phyloP scores from a whole-genome alignment of 2,113 vertebrate genomes.

The Fregata magnificens region DNA sequence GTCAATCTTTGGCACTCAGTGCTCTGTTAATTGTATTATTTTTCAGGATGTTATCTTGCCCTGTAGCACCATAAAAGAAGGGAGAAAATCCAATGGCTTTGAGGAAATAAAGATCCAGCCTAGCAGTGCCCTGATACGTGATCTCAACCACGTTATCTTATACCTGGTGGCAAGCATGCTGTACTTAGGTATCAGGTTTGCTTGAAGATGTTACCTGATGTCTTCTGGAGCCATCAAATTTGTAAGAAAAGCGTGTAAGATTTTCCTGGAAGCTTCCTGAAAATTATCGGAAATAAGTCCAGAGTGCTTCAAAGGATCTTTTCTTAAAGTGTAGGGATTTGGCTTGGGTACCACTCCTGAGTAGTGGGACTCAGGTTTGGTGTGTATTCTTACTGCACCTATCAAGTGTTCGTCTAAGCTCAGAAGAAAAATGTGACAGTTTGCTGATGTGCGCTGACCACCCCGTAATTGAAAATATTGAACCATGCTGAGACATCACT shows the following conservation, averaged over 20 bases:
- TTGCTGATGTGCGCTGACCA: neutral
- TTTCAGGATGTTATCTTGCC: neutral
- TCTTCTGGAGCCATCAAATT: neutral
- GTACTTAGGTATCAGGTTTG: neutral
- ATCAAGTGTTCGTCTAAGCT: neutral
- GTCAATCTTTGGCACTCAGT: neutral
- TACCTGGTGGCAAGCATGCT: neutral
- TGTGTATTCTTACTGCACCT: neutral
- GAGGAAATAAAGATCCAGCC: neutral
- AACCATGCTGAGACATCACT: neutral
- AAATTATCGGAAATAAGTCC: neutral
- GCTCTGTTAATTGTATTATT: neutral
- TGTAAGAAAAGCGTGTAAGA: neutral
- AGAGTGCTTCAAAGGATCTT: neutral
- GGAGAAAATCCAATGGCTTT: neutral
- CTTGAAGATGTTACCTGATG: neutral
- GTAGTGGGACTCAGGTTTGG: neutral
- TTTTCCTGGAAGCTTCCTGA: neutral
- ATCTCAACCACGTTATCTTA: neutral
- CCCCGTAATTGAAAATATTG: neutral
- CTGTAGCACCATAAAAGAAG: neutral
- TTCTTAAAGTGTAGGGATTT: neutral
- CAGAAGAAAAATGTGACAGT: neutral
- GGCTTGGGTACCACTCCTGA: neutral
- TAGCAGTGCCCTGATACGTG: neutral